phyloP scores from a whole-genome alignment of 35 echinoderm and acorn worm species.

The Amphiura filiformis region DNA sequence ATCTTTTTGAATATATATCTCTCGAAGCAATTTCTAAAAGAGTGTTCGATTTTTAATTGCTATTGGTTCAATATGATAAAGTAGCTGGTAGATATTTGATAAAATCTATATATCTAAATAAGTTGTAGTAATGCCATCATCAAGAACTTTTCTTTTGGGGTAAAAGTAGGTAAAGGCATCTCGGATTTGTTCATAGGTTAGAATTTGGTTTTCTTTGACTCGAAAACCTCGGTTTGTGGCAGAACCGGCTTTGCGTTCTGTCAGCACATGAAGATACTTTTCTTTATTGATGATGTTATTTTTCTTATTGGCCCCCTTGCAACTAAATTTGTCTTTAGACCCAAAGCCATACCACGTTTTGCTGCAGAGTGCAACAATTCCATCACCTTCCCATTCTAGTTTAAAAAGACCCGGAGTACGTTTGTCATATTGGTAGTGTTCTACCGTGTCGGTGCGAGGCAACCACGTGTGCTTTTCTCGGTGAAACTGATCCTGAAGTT shows the following conservation, averaged over 20 bases:
- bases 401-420: slow-evolving; percentile 63
- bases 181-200: slow-evolving; percentile 37
- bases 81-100: not conserved
- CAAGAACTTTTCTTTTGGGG: slow-evolving; percentile 43
- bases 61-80: no score
- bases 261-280: slow-evolving; percentile 35
- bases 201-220: slow-evolving; percentile 32
- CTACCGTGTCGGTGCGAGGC: slow-evolving; percentile 33
- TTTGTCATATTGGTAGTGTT: slow-evolving; percentile 34
- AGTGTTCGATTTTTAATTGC: no score
- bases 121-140: slow-evolving; percentile 43
- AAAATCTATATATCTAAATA: slow-evolving; percentile 58
- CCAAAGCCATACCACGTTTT: slow-evolving; percentile 57
- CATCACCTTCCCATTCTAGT: slow-evolving; percentile 58
- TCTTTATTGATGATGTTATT: slow-evolving; percentile 33
- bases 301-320: slow-evolving; percentile 32
- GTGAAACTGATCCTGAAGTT: not conserved
- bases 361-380: slow-evolving; percentile 28
- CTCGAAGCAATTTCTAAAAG: no score
- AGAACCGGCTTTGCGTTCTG: not conserved
- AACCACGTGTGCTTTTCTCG: slow-evolving; percentile 46
- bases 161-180: slow-evolving; percentile 61
- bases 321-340: slow-evolving; percentile 37
- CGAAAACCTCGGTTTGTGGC: slow-evolving; percentile 28
- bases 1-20: no score